Conservation (phyloP, 2,888 invertebrate genomes). For the Podabrus alpinus region DNA sequence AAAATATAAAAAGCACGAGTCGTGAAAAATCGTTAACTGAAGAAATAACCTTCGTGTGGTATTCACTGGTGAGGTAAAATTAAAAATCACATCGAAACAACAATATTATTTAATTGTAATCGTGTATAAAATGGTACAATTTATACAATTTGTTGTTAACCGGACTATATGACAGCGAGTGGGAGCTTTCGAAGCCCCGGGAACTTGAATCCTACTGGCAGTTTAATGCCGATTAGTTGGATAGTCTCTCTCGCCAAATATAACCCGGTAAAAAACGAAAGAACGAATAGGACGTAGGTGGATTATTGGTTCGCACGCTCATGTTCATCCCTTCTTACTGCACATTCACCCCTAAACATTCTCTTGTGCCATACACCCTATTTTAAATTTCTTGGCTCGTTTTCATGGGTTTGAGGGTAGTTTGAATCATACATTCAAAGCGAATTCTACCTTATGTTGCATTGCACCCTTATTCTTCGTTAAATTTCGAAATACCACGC, state of each 20-base stretch:
- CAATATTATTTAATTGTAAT: slow-evolving; percentile 16
- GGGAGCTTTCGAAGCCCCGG: slow-evolving; percentile 35
- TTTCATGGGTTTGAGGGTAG: slow-evolving; percentile 36
- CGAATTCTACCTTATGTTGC: slow-evolving; percentile 29
- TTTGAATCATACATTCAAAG: slow-evolving; percentile 32
- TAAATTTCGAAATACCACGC: slow-evolving; percentile 25
- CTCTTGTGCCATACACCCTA: slow-evolving; percentile 46
- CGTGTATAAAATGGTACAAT: slow-evolving; percentile 31
- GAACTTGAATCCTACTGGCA: slow-evolving; percentile 24
- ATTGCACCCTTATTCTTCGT: slow-evolving; percentile 25
- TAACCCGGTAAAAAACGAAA: slow-evolving; percentile 34
- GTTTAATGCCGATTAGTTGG: slow-evolving; percentile 24
- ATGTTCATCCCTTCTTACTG: slow-evolving; percentile 50
- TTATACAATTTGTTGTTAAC: slow-evolving; percentile 36
- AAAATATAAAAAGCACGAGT: not conserved
- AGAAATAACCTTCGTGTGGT: not conserved
- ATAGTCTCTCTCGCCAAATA: slow-evolving; percentile 29
- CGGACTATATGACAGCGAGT: slow-evolving; percentile 37
- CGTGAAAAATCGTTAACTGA: not conserved
- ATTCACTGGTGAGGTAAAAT: not conserved
- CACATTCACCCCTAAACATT: slow-evolving; percentile 44
- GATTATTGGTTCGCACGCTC: slow-evolving; percentile 37
- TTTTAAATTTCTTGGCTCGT: slow-evolving; percentile 44
- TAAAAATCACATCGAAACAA: not conserved
- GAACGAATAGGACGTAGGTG: slow-evolving; percentile 41